Evolutionary conservation across 1,140 invertebrate species (phyloP).

Genomic region (Sycophila sp.): DNA sequence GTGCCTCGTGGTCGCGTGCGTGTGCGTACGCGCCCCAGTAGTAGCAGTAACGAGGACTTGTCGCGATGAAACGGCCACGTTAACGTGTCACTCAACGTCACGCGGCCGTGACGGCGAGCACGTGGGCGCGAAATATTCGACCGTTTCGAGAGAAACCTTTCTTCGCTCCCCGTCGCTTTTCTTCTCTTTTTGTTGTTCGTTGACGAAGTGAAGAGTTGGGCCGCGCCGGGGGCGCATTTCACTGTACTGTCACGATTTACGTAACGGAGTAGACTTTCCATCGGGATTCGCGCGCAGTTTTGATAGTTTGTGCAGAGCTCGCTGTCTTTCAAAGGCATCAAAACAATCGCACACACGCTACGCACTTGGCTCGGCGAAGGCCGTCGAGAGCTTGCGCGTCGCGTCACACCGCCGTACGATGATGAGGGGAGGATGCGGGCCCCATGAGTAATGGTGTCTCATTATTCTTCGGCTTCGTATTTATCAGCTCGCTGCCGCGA

Average conservation of each 20-base stretch:
- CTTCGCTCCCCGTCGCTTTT: too few species aligned
- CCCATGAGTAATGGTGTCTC: slow-evolving; percentile 57
- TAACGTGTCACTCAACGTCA: slow-evolving; percentile 60
- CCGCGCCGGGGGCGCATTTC: too few species aligned
- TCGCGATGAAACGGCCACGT: slow-evolving; percentile 61
- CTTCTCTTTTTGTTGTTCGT: too few species aligned
- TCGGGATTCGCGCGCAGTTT: too few species aligned
- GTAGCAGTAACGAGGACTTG: not conserved
- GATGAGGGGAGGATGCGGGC: slow-evolving; percentile 46
- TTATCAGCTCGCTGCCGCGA: slow-evolving; percentile 57
- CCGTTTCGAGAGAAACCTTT: not conserved
- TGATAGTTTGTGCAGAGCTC: too few species aligned
- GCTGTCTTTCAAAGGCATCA: too few species aligned
- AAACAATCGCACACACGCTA: too few species aligned
- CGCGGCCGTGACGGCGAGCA: not conserved
- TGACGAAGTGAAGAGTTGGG: too few species aligned
- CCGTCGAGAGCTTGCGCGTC: not conserved
- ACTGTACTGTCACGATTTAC: too few species aligned
- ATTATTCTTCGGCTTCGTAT: slow-evolving; percentile 59
- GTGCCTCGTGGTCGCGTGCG: slow-evolving; percentile 42
- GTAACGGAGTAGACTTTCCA: too few species aligned
- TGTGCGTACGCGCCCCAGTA: not conserved
- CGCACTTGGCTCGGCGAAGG: too few species aligned
- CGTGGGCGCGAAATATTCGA: not conserved
- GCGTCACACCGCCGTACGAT: not conserved